Conservation (phyloP, 2,888 invertebrate genomes). For the Melanotus villosus region DNA sequence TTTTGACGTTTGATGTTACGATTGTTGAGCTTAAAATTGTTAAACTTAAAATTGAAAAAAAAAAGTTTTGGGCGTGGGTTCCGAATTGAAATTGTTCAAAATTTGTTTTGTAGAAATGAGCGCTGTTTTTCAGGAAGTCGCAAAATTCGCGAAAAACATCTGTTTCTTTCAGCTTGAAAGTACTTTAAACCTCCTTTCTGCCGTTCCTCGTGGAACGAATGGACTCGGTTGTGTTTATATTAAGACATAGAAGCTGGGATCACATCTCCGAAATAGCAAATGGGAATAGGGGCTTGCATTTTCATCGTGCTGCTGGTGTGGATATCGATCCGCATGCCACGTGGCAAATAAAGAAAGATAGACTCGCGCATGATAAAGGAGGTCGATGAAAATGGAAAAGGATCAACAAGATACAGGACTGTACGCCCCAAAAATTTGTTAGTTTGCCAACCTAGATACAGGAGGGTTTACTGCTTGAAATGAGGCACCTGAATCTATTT, state of each 20-base stretch:
- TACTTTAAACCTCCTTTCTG: conserved; percentile 16
- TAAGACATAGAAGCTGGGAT: conserved; percentile 34
- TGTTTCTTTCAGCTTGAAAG: conserved; percentile 2
- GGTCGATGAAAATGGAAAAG: conserved; percentile 31
- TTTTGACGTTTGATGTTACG: background rate
- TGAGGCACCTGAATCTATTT: conserved; percentile 12
- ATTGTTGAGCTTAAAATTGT: background rate
- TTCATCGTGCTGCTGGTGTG: conserved; percentile 28
- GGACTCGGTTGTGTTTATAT: conserved; percentile 26
- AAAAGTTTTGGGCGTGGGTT: background rate
- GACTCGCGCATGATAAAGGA: conserved; percentile 31
- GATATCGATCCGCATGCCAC: conserved; percentile 42
- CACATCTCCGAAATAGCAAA: conserved; percentile 35
- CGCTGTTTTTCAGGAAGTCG: background rate
- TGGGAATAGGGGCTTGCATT: conserved; percentile 41
- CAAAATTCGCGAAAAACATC: background rate
- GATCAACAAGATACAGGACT: conserved; percentile 31
- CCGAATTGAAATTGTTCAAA: background rate
- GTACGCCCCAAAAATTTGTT: conserved; percentile 24
- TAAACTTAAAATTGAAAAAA: background rate
- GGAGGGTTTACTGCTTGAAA: conserved; percentile 7
- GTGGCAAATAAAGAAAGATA: conserved; percentile 44
- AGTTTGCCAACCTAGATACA: background rate
- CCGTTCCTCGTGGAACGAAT: conserved; percentile 10
- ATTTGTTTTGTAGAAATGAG: background rate